Evolutionary conservation across 1,140 invertebrate species (phyloP).

Genomic region (Muscidifurax raptorellus): DNA sequence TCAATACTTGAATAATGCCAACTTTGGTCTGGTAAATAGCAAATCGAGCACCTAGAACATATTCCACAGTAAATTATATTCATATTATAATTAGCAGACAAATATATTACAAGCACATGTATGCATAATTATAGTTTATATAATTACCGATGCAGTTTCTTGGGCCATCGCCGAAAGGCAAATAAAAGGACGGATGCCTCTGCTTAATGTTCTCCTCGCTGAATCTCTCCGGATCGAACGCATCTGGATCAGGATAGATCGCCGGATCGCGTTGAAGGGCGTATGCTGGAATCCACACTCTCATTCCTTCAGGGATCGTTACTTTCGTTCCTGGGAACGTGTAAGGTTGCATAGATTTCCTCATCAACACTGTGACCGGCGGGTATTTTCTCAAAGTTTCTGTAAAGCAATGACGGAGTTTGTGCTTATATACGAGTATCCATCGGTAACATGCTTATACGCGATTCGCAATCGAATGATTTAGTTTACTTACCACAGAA

Average conservation of each 20-base stretch:
- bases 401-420: conserved; percentile 47
- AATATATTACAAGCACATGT: neutral
- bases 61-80: neutral
- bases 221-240: conserved; percentile 81
- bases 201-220: conserved; percentile 70
- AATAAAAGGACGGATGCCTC: conserved; percentile 77
- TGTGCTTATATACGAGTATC: too few species aligned
- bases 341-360: conserved; percentile 62
- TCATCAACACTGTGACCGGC: conserved; percentile 62
- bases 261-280: conserved; percentile 76
- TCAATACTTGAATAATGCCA: conserved; percentile 71
- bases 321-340: conserved; percentile 64
- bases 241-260: conserved; percentile 77
- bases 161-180: conserved; percentile 85
- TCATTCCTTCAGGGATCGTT: conserved; percentile 72
- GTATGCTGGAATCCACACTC: conserved; percentile 77
- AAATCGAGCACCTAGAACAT: conserved; percentile 66
- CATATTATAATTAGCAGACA: too few species aligned
- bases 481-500: conserved; percentile 57
- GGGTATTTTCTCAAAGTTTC: conserved; percentile 75
- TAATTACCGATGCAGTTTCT: conserved; percentile 78
- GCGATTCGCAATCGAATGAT: neutral
- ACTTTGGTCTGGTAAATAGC: conserved; percentile 74
- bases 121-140: neutral
- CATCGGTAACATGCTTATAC: too few species aligned